Evolutionary conservation across 2,888 invertebrate species (phyloP), one percentile per base, ranked within the genome.

Genomic region (Plagiodera versicolora): DNA sequence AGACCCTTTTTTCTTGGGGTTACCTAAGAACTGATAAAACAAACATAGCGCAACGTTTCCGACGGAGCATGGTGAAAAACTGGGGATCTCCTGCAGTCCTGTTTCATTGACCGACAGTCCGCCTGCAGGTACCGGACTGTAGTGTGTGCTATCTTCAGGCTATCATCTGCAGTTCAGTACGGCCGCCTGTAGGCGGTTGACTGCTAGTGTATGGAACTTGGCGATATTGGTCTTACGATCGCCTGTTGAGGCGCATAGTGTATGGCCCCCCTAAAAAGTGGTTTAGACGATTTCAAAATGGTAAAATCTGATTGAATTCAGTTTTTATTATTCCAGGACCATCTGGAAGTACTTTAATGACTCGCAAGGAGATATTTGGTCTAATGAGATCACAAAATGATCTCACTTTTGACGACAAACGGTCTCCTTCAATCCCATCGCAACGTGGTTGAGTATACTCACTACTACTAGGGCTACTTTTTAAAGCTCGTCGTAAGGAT

Each of bases 21-120:
- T 46, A 1, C 2, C 46, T 17, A 46, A 46, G 46, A 46, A 46
- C 46, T 46, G 46, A 46, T 17, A 46, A 46, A 16, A 46, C 46
- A 46, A 46, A 46, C 44, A 44, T 44, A 2, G 46, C 46, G 46
- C 46, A 46, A 46, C 46, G 46, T 46, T 46, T 46, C 46, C 46
- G 46, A 46, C 46, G 19, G 46, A 46, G 46, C 46, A 46, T 46
- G 46, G 46, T 46, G 17, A 46, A 16, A 46, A 44, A 46, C 46
- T 46, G 46, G 46, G 46, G 46, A 46, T 46, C 46, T 46, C 46
- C 46, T 46, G 46, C 46, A 46, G 46, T 46, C 46, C 46, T 46
- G 46, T 46, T 46, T 14, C 44, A n/a, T 46, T 46, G 46, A 16
- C 46, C 46, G 46, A 46, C 46, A 46, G 46, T 46, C 19, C 46